phyloP scores from a whole-genome alignment of 37 sponge, comb jelly and placozoan genomes.

The Amphimedon queenslandica region DNA sequence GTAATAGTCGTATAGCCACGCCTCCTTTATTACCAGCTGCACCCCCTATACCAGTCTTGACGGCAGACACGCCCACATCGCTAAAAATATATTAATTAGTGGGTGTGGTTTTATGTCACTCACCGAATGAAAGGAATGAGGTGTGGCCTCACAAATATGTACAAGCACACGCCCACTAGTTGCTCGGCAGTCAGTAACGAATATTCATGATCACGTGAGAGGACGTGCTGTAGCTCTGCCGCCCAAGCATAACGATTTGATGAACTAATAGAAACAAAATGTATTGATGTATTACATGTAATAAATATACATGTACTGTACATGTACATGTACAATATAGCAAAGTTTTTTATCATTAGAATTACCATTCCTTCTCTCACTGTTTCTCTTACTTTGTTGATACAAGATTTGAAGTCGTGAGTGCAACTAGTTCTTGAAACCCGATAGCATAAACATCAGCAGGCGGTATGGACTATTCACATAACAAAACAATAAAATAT shows the following conservation, averaged over 20 bases:
- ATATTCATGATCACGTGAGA: constrained; percentile 73
- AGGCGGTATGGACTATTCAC: too few relatives aligned
- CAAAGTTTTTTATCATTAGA: neutral
- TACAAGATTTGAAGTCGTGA: constrained; percentile 90
- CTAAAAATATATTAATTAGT: constrained; percentile 8
- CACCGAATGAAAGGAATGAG: constrained; percentile 84
- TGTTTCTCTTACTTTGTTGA: constrained; percentile 77
- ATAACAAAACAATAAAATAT: too few relatives aligned
- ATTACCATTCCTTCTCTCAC: constrained; percentile 25
- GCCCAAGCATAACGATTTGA: constrained; percentile 89
- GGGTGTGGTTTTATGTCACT: constrained; percentile 3
- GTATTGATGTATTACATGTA: neutral
- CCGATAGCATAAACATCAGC: constrained; percentile 88
- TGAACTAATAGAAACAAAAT: constrained; percentile 42
- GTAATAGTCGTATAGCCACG: constrained; percentile 85
- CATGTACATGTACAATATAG: neutral
- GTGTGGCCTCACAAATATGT: constrained; percentile 81
- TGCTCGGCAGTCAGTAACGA: constrained; percentile 89
- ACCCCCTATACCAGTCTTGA: constrained; percentile 96
- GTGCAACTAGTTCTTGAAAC: constrained; percentile 93
- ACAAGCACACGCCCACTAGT: constrained; percentile 97
- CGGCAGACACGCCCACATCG: constrained; percentile 75
- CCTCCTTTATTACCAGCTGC: constrained; percentile 98
- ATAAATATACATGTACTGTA: neutral
- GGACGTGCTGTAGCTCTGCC: constrained; percentile 76